Conservation (phyloP, 2,797 vertebrate species). For the Betta splendens region DNA sequence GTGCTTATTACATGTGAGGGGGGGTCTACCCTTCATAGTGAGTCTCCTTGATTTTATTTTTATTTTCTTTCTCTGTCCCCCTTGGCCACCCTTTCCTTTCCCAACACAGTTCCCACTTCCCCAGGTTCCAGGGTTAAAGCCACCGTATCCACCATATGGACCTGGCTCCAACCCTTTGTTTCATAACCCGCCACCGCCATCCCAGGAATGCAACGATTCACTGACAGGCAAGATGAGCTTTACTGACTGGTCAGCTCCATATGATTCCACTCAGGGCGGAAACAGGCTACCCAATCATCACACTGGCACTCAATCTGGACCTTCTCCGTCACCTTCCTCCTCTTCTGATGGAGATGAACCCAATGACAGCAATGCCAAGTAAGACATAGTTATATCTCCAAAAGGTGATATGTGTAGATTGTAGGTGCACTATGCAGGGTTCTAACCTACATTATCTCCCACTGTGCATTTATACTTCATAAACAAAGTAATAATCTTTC, state of each 20-base stretch:
- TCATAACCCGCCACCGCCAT: slow-evolving; percentile 79
- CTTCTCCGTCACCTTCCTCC: slow-evolving; percentile 87
- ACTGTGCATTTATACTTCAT: no score
- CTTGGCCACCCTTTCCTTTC: background rate
- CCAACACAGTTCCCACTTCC: slow-evolving; percentile 82
- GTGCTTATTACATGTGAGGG: slow-evolving; percentile 18
- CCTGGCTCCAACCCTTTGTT: slow-evolving; percentile 83
- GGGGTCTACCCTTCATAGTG: slow-evolving; percentile 2
- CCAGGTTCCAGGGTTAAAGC: slow-evolving; percentile 85
- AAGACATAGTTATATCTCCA: no score
- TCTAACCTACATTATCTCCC: no score
- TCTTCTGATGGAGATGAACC: slow-evolving; percentile 91
- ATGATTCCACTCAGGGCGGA: slow-evolving; percentile 84
- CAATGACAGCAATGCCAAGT: slow-evolving; percentile 88
- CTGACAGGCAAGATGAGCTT: slow-evolving; percentile 84
- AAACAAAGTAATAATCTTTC: no score
- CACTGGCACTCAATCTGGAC: slow-evolving; percentile 79
- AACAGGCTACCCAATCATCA: slow-evolving; percentile 85
- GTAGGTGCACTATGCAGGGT: no score
- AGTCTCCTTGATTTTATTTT: no score
- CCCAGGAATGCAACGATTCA: slow-evolving; percentile 86
- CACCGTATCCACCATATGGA: slow-evolving; percentile 87
- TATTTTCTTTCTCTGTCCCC: background rate
- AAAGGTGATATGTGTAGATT: no score
- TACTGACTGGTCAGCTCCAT: slow-evolving; percentile 88